Base-by-base conservation (phyloP, 2,888 invertebrate genomes). In the Ctenicera cuprea region DNA sequence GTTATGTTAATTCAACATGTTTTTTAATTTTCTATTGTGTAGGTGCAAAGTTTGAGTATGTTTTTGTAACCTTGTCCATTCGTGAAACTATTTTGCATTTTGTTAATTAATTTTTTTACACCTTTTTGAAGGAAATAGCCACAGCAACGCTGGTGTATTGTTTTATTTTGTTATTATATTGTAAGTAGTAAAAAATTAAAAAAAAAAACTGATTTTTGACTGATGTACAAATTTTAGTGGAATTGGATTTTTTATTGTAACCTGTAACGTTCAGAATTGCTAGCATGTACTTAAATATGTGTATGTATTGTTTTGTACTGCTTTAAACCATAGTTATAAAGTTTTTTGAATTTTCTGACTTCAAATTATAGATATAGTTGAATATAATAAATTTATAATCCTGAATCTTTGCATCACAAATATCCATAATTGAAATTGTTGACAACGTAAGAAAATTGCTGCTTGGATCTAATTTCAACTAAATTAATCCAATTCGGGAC, bases 1-100 rank as follows among this genome's bases (percentile, higher is more conserved):
- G 65, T 65, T 65, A 64, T 30, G 63, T 45, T 63, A 26, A 63
- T 22, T 63, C 3, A 63, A 30, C n/a, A 14, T 63, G 43, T 63
- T 63, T 63, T 62, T 63, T 48, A 48, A 18, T 48, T 48, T 48
- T 48, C 20, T 18, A 48, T 48, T 20, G 11, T 16, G 48, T 48
- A 48, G 16, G 48, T 48, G 48, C n/a, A 48, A 48, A 18, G 3
- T 16, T 48, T 48, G 14, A 48, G 48, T 5, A 20, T 48, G 48
- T 18, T 48, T 48, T 48, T 43, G 41, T 48, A 48, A 48, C 16
- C 20, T 3, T 48, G 48, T 20, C 14, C 8, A 9, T 14, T 43
- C n/a, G n/a, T 43, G 43, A 16, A 43, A n/a, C n/a, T n/a, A n/a
- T 26, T 26, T 26, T 26, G 26, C 26, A 26, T 26, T n/a, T 26